Evolutionary conservation across 2,888 invertebrate species (phyloP).

Genomic region (Branchinecta sandiegonensis): DNA sequence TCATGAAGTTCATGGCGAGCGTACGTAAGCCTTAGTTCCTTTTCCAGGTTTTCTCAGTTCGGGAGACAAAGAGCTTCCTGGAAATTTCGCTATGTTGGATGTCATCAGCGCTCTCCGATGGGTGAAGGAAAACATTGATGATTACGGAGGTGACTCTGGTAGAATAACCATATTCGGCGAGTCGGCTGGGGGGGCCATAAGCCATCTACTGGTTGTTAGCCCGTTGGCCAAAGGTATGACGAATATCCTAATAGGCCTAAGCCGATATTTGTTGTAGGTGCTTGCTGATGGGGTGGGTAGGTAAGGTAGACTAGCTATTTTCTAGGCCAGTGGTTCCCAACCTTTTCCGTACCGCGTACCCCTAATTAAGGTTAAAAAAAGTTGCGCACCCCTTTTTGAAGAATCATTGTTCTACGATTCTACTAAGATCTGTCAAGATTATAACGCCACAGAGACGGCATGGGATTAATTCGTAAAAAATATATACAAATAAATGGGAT

Average conservation of each 20-base stretch:
- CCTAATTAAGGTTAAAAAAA: no score
- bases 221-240: conserved; percentile 35
- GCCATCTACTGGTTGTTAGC: conserved; percentile 48
- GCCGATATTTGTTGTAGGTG: background rate
- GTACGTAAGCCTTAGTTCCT: background rate
- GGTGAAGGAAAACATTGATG: conserved; percentile 20
- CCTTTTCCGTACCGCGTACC: no score
- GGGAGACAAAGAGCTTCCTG: conserved; percentile 40
- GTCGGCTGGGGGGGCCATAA: conserved; percentile 55
- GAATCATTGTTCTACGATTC: no score
- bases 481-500: no score
- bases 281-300: no score
- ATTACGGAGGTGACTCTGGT: conserved; percentile 45
- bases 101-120: conserved; percentile 20
- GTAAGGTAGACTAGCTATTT: no score
- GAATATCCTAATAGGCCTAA: background rate
- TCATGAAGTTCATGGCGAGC: background rate
- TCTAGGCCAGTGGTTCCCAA: no score
- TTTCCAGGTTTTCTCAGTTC: conserved; percentile 51
- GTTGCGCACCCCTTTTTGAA: no score
- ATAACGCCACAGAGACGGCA: no score
- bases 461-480: no score
- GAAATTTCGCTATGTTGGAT: conserved; percentile 22
- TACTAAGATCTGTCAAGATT: no score
- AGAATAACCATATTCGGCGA: conserved; percentile 59